A percentile compares a stretch with the other conserved stretches of the same genome.
Conservation (phyloP, 2,888 invertebrate genomes). For the Dryobota labecula region DNA sequence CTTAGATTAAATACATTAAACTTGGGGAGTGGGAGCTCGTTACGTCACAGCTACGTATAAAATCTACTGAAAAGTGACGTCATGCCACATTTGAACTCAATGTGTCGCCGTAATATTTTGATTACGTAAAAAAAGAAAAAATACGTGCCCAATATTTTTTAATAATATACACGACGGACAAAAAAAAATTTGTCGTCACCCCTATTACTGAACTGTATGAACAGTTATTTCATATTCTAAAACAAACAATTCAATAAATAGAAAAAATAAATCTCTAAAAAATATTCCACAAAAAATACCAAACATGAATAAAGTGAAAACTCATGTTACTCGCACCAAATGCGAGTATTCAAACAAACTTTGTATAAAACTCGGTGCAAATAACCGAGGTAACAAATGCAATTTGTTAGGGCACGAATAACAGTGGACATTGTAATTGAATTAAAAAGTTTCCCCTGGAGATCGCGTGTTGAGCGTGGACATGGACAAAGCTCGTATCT, state of each 20-base stretch:
- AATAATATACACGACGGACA: no score
- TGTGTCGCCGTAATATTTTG: no score
- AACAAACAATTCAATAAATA: constrained; percentile 9
- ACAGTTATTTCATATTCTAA: neutral
- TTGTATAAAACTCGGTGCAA: constrained; percentile 46
- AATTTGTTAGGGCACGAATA: constrained; percentile 66
- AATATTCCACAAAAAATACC: constrained; percentile 14
- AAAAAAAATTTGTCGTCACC: no score
- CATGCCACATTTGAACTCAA: no score
- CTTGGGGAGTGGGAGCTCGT: no score
- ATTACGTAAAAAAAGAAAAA: no score
- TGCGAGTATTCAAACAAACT: constrained; percentile 36
- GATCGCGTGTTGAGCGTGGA: constrained; percentile 43
- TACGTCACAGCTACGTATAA: no score
- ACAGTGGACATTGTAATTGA: constrained; percentile 67
- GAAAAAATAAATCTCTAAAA: constrained; percentile 9
- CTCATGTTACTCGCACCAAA: constrained; percentile 29
- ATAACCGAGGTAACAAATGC: constrained; percentile 55
- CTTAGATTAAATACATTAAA: no score
- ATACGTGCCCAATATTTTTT: no score
- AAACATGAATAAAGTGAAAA: constrained; percentile 28
- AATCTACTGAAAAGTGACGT: no score
- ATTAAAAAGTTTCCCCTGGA: constrained; percentile 71
- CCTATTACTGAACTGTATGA: neutral
- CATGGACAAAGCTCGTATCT: constrained; percentile 23